Conservation (phyloP, 1,140 invertebrate species). For the Dreissena rostriformis region DNA sequence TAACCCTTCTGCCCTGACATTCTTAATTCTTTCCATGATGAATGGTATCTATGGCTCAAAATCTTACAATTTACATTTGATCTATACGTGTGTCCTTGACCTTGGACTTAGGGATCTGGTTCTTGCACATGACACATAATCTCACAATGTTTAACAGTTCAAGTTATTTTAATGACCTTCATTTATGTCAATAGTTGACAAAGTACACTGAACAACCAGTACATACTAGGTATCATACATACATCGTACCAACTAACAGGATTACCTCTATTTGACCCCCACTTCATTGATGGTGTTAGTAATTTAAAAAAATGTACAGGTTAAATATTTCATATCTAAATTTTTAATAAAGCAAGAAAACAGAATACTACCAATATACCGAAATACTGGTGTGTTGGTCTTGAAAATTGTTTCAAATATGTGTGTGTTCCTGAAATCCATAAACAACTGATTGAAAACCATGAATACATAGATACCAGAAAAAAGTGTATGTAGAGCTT, state of each 20-base stretch:
- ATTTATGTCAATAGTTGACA: neutral
- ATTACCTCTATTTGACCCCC: neutral
- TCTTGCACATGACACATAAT: no score
- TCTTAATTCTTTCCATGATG: no score
- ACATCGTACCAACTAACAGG: neutral
- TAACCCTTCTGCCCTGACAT: no score
- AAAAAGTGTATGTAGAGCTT: neutral
- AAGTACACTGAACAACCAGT: neutral
- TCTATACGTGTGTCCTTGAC: no score
- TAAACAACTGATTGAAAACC: neutral
- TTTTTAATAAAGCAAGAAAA: neutral
- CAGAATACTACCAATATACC: conserved; percentile 23
- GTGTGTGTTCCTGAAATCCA: conserved; percentile 18
- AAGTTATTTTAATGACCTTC: neutral
- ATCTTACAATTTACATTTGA: no score
- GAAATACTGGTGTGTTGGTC: neutral
- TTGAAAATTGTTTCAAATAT: neutral
- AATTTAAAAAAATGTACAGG: neutral
- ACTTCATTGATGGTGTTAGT: neutral
- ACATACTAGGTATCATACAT: neutral
- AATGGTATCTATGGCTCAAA: no score
- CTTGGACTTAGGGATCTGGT: no score
- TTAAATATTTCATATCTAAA: neutral
- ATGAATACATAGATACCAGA: neutral
- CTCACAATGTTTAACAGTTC: no score